phyloP scores from a whole-genome alignment of 2,797 vertebrate genomes.

The Chaunax sp. region DNA sequence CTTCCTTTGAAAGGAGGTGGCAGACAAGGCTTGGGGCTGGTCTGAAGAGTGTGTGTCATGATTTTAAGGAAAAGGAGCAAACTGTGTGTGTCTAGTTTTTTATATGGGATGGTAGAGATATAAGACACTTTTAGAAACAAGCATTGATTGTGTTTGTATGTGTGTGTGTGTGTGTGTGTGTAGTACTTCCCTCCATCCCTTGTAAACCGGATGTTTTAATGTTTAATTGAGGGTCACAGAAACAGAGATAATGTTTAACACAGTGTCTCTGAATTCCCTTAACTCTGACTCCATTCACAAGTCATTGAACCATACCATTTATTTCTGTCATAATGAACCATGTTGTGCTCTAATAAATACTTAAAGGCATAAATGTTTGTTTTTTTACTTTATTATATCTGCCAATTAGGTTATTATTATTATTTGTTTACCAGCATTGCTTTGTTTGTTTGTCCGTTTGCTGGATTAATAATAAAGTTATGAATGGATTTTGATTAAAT shows the following conservation, averaged over 20 bases:
- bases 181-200: not conserved
- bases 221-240: slow-evolving; percentile 60
- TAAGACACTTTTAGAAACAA: slow-evolving; percentile 4
- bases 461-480: too few species aligned
- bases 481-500: too few species aligned
- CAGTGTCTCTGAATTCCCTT: slow-evolving; percentile 19
- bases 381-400: too few species aligned
- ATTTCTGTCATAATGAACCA: not conserved
- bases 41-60: slow-evolving; percentile 17
- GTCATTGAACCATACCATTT: not conserved
- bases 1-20: slow-evolving; percentile 29
- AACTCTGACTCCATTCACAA: slow-evolving; percentile 27
- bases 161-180: slow-evolving; percentile 14
- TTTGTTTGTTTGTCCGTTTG: too few species aligned
- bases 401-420: too few species aligned
- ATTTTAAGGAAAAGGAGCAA: not conserved
- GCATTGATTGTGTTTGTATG: not conserved
- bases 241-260: slow-evolving; percentile 62
- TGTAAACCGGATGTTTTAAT: slow-evolving; percentile 63
- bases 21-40: slow-evolving; percentile 15
- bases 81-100: not conserved
- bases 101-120: not conserved
- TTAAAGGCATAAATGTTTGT: too few species aligned
- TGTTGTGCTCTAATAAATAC: too few species aligned
- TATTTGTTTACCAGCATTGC: too few species aligned